These are phyloP conservation scores for Psilopsiagon aurifrons DNA, from an alignment of 2,113 vertebrate species.

Conservation along the genomic window DNA sequence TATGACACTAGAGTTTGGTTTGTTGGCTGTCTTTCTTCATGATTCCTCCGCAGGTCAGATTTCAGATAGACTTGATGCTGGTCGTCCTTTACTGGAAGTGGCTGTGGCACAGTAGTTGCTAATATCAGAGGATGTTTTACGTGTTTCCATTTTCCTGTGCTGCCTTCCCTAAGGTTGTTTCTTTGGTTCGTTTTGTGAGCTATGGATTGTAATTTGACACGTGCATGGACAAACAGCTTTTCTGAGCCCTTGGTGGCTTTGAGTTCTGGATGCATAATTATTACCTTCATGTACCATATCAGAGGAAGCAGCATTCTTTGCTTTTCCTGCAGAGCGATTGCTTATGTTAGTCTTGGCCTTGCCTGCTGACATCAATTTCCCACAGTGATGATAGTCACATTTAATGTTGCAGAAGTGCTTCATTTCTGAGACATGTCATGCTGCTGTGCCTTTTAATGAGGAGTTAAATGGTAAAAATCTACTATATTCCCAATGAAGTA, in stretches of 20 bases:
- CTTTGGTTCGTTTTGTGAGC: not conserved
- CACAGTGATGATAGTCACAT: not conserved
- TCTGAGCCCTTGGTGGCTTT: not conserved
- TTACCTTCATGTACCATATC: not conserved
- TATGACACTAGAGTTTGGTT: not conserved
- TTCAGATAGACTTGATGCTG: not conserved
- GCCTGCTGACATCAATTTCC: not conserved
- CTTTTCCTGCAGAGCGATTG: not conserved
- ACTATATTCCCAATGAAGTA: not conserved
- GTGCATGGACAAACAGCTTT: not conserved
- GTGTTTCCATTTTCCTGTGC: not conserved
- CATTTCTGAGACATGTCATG: not conserved
- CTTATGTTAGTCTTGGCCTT: not conserved
- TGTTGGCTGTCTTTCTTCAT: not conserved
- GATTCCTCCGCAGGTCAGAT: not conserved
- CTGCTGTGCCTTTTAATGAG: not conserved
- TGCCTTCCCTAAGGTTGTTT: not conserved
- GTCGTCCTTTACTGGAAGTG: not conserved
- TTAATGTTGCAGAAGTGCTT: not conserved
- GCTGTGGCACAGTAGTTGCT: not conserved
- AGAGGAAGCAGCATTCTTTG: not conserved
- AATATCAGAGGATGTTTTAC: not conserved
- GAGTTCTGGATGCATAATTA: not conserved
- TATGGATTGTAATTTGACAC: not conserved
- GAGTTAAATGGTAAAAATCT: not conserved